phyloP scores from a whole-genome alignment of 2,113 vertebrate species.

The Phrynocephalus versicolor region DNA sequence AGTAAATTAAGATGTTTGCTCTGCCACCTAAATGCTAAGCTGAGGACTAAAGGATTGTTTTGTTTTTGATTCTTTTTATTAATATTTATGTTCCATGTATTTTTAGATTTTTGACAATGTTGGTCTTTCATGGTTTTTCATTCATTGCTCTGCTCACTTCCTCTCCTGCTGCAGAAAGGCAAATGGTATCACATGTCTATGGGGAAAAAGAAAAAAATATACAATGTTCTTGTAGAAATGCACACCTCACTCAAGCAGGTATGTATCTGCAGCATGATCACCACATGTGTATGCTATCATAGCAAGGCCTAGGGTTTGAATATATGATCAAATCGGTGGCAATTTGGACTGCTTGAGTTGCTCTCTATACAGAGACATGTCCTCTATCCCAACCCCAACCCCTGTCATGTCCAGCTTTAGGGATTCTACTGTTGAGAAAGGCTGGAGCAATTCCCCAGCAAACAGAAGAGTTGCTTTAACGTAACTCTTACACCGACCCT shows the following conservation, averaged over 20 bases:
- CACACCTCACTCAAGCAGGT: background rate
- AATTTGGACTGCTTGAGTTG: no score
- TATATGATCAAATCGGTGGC: no score
- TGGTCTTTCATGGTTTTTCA: background rate
- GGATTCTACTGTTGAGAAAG: no score
- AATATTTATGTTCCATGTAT: background rate
- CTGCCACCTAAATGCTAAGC: background rate
- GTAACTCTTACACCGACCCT: no score
- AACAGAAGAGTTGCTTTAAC: no score
- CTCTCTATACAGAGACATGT: no score
- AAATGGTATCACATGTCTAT: background rate
- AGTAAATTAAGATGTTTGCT: background rate
- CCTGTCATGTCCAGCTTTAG: no score
- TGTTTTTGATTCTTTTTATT: no score
- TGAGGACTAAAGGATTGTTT: no score
- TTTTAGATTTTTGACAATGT: background rate
- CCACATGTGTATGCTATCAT: background rate
- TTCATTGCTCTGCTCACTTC: background rate
- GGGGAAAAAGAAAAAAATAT: background rate
- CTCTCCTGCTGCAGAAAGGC: background rate
- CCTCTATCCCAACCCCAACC: no score
- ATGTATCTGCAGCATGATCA: background rate
- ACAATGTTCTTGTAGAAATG: background rate
- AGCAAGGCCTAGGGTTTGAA: no score
- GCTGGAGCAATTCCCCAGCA: no score